Base-by-base conservation (phyloP, 2,113 vertebrate genomes). In the Himantopus leucocephalus region DNA sequence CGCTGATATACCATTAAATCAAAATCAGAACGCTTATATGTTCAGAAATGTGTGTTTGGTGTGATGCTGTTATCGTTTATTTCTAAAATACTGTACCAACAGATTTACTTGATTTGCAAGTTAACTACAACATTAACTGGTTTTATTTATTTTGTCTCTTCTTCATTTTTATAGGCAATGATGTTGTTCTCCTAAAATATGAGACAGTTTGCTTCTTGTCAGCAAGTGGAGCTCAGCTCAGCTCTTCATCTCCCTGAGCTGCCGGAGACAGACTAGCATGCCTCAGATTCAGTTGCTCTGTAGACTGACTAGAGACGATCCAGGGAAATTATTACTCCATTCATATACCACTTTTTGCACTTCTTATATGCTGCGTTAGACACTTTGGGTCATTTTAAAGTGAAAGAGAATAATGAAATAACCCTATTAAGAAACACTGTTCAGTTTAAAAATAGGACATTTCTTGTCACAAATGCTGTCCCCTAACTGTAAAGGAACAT, bases 21-120 rank as follows among this genome's bases (percentile, higher is more conserved):
- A 97, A 98, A 97, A 98, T 98, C 98, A 97, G 98, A 97, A 95
- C 59, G n/a, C 73, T 14, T 95, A 45, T 88, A 95, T 80, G 97
- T 87, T 98, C 97, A 95, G 97, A 98, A 98, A 97, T 96, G 98
- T 98, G 98, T 98, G 98, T 98, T 98, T 98, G 97, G 97, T 98
- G 98, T 98, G 98, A 98, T 90, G 98, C 97, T 98, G 97, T 98
- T 97, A 97, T 94, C 96, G 9, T 98, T 98, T 98, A 98, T 98
- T 98, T 98, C 98, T 98, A 98, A 98, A 98, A 98, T 98, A 98
- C 98, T 98, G 98, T 97, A 98, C 97, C 98, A 98, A 98, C 98
- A 98, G 98, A 98, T 98, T 98, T 98, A 98, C 97, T 98, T 98
- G 97, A 98, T 98, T 98, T 98, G 98, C 98, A 98, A 98, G 97